Percentiles rank a stretch among this genome's conserved stretches.
Evolutionary conservation across 2,888 invertebrate genomes (phyloP).

Genomic region (Exocentrus adspersus): DNA sequence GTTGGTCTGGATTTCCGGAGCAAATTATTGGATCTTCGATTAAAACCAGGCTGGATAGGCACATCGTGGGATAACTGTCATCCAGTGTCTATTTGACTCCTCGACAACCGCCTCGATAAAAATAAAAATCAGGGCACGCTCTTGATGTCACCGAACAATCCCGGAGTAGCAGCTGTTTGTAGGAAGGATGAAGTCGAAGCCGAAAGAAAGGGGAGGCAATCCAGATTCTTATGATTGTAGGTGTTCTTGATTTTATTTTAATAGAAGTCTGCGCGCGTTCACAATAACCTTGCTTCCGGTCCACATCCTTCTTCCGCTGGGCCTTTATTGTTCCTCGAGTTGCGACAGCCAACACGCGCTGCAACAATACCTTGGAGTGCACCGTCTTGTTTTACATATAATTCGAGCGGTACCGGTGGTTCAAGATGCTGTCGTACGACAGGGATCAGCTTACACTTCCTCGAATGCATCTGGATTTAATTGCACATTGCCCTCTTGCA

Average conservation of each 20-base stretch:
- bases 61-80: not conserved
- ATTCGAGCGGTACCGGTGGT: conserved; percentile 36
- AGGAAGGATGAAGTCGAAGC: conserved; percentile 14
- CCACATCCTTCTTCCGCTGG: conserved; percentile 48
- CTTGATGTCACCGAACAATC: conserved; percentile 2
- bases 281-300: conserved; percentile 49
- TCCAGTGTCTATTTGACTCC: not conserved
- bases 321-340: conserved; percentile 42
- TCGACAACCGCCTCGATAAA: not conserved
- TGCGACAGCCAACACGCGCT: conserved; percentile 45
- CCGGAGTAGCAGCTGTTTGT: conserved; percentile 10
- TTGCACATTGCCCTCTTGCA: no score
- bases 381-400: conserved; percentile 40
- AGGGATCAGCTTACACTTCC: conserved; percentile 42
- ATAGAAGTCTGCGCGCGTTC: conserved; percentile 39
- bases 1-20: no score
- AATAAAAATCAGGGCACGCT: conserved; percentile 9
- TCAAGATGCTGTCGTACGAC: conserved; percentile 38
- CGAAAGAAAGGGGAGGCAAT: conserved; percentile 29
- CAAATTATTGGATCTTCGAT: no score
- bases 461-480: conserved; percentile 36
- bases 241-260: conserved; percentile 43
- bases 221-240: conserved; percentile 35
- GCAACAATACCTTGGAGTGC: conserved; percentile 29
- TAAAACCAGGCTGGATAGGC: not conserved